Conservation (phyloP, 2,888 invertebrate genomes). For the Drosophila neonasuta region DNA sequence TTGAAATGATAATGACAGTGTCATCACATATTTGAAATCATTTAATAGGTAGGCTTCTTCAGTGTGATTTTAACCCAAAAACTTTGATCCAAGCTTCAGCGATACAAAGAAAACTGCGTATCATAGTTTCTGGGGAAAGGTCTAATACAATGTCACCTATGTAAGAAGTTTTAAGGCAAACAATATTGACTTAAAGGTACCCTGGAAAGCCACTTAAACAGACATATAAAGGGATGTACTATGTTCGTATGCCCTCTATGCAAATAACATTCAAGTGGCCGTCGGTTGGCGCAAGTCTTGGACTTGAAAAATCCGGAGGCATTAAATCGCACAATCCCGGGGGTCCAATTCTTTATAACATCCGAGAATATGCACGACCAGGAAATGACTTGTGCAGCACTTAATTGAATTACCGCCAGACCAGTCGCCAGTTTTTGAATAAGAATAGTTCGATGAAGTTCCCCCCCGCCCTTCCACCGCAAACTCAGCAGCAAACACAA, state of each 20-base stretch:
- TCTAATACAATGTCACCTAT: constrained; percentile 4
- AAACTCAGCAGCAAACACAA: constrained; percentile 7
- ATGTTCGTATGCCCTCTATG: neutral
- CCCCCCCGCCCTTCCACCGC: neutral
- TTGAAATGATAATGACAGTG: constrained; percentile 5
- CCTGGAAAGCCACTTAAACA: neutral
- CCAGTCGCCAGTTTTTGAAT: constrained; percentile 16
- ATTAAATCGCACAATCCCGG: constrained; percentile 14
- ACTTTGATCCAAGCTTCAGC: constrained; percentile 15
- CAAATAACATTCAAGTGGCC: constrained; percentile 8
- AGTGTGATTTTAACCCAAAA: constrained; percentile 17
- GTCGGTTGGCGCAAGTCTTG: constrained; percentile 8
- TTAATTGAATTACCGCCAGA: constrained; percentile 23
- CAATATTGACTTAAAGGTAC: neutral
- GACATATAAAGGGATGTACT: neutral
- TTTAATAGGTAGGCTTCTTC: constrained; percentile 4
- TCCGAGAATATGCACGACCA: constrained; percentile 5
- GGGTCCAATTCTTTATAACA: constrained; percentile 14
- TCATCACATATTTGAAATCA: constrained; percentile 9
- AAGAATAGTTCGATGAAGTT: constrained; percentile 23
- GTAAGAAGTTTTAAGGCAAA: neutral
- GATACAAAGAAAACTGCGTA: constrained; percentile 21
- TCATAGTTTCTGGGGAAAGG: constrained; percentile 26
- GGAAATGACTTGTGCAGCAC: constrained; percentile 20
- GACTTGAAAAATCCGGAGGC: constrained; percentile 10